These are phyloP conservation scores for Hemicordylus capensis DNA, from an alignment of 2,113 vertebrate species.

Conservation along the genomic window DNA sequence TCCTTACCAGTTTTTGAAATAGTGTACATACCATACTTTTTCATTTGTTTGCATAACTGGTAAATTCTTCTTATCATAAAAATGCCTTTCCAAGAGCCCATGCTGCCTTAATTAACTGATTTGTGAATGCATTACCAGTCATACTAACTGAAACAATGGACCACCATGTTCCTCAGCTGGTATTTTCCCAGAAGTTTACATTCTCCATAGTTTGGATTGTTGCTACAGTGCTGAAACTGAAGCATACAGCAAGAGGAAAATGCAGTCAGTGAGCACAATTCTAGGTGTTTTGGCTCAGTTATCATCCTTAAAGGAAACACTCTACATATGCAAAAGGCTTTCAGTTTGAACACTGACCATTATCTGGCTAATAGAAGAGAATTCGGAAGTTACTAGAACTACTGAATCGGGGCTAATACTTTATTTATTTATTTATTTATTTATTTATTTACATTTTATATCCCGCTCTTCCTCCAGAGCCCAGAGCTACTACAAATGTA, in stretches of 20 bases:
- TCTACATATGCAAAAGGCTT: not conserved
- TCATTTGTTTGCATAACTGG: not conserved
- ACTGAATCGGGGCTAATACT: not conserved
- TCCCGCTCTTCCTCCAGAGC: too few relatives aligned
- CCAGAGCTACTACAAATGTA: too few relatives aligned
- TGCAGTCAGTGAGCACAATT: too few relatives aligned
- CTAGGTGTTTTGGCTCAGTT: too few relatives aligned
- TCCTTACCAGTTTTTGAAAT: not conserved
- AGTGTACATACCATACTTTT: not conserved
- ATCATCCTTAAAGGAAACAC: not conserved
- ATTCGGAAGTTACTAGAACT: not conserved
- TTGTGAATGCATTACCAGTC: not conserved
- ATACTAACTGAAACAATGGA: not conserved
- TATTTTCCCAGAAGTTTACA: too few relatives aligned
- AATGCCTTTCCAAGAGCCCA: not conserved
- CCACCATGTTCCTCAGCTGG: rapidly evolving
- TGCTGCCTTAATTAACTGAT: not conserved
- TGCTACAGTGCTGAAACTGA: not conserved
- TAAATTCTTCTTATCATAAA: not conserved
- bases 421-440: too few relatives aligned
- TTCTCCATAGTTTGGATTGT: too few relatives aligned
- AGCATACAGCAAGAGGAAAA: rapidly evolving
- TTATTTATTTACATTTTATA: too few relatives aligned
- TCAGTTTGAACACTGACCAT: not conserved
- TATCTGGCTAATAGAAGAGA: not conserved